Evolutionary conservation across 2,888 invertebrate genomes (phyloP).

Genomic region (Homarus gammarus): DNA sequence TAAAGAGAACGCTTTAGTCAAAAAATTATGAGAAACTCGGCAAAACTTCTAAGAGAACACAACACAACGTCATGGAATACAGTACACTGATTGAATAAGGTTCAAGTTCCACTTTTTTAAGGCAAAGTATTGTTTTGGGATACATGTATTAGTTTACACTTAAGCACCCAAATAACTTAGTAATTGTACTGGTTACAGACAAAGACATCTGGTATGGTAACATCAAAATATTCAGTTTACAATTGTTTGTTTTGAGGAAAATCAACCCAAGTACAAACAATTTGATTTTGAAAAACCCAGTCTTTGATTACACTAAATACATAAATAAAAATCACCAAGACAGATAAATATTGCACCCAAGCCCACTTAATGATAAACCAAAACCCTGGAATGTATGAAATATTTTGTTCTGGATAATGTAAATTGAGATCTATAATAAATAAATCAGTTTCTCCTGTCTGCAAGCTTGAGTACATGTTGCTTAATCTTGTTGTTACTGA

Average conservation of each 20-base stretch:
- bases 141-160: no score
- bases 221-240: no score
- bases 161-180: no score
- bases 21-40: no score
- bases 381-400: slow-evolving; percentile 60
- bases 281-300: slow-evolving; percentile 62
- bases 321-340: slow-evolving; percentile 52
- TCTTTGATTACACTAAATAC: slow-evolving; percentile 39
- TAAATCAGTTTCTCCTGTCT: slow-evolving; percentile 39
- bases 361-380: slow-evolving; percentile 71
- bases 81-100: no score
- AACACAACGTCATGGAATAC: no score
- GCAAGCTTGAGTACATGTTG: slow-evolving; percentile 50
- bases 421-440: slow-evolving; percentile 47
- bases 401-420: slow-evolving; percentile 59
- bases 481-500: slow-evolving; percentile 66
- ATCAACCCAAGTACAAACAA: slow-evolving; percentile 56
- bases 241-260: slow-evolving; percentile 7
- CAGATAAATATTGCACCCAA: slow-evolving; percentile 72
- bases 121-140: no score
- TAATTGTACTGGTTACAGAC: no score
- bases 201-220: no score
- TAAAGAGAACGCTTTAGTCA: no score
- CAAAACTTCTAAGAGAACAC: no score
- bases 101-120: no score